Evolutionary conservation across 2,113 vertebrate species (phyloP), one percentile per base, ranked within the genome.

Genomic region (Rhipidura dahli): DNA sequence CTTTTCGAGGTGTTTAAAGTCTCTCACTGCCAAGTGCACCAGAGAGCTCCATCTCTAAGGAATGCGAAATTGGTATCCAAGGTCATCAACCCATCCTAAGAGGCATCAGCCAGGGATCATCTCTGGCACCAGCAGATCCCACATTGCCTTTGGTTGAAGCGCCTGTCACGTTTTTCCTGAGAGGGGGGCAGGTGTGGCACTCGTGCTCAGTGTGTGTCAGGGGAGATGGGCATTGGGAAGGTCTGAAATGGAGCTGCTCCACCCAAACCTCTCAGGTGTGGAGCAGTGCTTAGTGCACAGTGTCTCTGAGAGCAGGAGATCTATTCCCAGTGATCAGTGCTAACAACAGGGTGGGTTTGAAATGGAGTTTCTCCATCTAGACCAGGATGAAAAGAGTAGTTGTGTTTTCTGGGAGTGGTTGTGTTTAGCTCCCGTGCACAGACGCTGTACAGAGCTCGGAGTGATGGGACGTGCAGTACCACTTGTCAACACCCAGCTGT

Each of bases 131-230:
- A 71, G 81, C 27, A 45, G 13, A 5, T 9, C 20, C 26, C 8
- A 0, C 9, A 0, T 2, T 49, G 53, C 66, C n/a, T 37, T 30
- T 21, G 60, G 65, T 60, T 49, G n/a, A 28, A 39, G 63, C 1
- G 5, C 24, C 27, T 22, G 6, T 21, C 14, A 4, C 0, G 0
- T 4, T 70, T 73, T 64, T 7, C 28, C 9, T n/a, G 16, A 18
- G 26, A 50, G 24, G 3, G 0, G 4, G n/a, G 28, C 49, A 28
- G 66, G 15, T 9, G 49, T 2, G 15, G 28, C 23, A 17, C 10
- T 5, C 0, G 9, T 49, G 28, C 57, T n/a, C 42, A 11, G 2
- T 7, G 27, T 0, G 1, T 50, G 6, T 11, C 2, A 0, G 39
- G 39, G 3, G 50, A 33, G 39, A 28, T 7, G 42, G 59, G 30